phyloP scores from a whole-genome alignment of 2,797 vertebrate genomes.

The Chelonia mydas region DNA sequence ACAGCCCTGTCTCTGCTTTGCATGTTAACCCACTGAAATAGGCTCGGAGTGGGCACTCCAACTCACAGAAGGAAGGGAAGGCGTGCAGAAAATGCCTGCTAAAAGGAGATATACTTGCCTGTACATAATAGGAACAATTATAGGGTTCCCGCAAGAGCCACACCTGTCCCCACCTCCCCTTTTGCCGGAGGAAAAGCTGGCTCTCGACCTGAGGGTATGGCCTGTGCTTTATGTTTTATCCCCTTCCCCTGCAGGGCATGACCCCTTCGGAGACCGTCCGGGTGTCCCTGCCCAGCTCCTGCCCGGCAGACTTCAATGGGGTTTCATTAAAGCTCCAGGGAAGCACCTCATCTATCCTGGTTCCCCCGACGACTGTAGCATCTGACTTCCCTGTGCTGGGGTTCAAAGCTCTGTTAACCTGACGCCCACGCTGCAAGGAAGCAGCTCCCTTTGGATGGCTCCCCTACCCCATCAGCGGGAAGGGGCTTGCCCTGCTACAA shows the following conservation, averaged over 20 bases:
- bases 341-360: too few species aligned
- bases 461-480: too few species aligned
- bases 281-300: not conserved
- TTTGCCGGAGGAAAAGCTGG: not conserved
- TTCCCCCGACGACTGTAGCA: not conserved
- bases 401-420: not conserved
- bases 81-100: not conserved
- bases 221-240: not conserved
- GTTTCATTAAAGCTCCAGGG: not conserved
- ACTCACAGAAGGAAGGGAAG: too few species aligned
- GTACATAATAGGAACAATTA: not conserved
- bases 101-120: not conserved
- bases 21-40: not conserved
- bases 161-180: too few species aligned
- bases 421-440: too few species aligned
- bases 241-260: not conserved
- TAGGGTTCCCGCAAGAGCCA: not conserved
- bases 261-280: not conserved
- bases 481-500: too few species aligned
- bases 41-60: not conserved
- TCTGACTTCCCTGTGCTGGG: not conserved
- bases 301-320: rapidly evolving
- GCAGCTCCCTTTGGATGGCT: not conserved
- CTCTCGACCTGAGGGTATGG: not conserved
- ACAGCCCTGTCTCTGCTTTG: not conserved